These are phyloP conservation scores for Dioctria rufipes DNA, from an alignment of 2,888 invertebrate genomes.

Conservation along the genomic window DNA sequence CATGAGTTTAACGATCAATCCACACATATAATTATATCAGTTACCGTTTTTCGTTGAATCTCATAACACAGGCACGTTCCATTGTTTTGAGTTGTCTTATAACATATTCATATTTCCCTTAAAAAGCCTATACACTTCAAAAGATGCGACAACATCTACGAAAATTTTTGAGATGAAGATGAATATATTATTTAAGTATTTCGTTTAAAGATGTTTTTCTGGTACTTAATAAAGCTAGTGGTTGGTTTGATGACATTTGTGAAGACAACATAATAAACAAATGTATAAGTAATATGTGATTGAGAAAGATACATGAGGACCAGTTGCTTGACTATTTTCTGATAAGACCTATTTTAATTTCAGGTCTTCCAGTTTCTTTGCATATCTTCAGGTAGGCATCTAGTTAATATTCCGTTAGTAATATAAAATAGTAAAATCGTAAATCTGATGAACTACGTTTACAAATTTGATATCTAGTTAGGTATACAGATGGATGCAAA, in stretches of 20 bases:
- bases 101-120: conserved; percentile 29
- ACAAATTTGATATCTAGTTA: too few relatives aligned
- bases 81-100: conserved; percentile 6
- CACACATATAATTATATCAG: not conserved
- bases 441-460: too few relatives aligned
- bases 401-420: too few relatives aligned
- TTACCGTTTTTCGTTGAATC: not conserved
- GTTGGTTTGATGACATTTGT: not conserved
- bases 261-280: too few relatives aligned
- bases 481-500: too few relatives aligned
- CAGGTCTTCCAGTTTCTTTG: too few relatives aligned
- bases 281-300: too few relatives aligned
- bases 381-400: too few relatives aligned
- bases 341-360: too few relatives aligned
- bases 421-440: too few relatives aligned
- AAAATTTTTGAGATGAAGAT: not conserved
- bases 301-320: too few relatives aligned
- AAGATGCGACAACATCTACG: not conserved
- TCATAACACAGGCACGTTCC: not conserved
- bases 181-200: not conserved
- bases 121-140: conserved; percentile 26
- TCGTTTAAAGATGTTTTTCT: not conserved
- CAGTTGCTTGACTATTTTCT: too few relatives aligned
- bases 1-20: not conserved
- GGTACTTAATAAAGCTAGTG: not conserved